phyloP scores from a whole-genome alignment of 2,797 vertebrate genomes.

The Thunnus albacares region DNA sequence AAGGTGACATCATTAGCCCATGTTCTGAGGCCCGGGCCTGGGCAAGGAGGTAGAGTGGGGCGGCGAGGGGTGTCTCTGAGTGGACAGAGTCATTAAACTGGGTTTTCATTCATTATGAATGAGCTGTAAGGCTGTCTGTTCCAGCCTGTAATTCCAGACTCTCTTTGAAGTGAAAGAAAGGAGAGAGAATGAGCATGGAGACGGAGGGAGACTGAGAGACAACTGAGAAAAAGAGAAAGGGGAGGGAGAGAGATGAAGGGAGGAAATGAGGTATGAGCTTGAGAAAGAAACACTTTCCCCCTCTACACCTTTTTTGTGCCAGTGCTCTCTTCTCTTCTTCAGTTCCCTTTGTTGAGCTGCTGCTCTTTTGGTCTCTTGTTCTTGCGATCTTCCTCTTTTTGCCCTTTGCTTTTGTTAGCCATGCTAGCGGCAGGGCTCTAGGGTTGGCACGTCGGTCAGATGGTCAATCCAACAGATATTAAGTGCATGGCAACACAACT shows the following conservation, averaged over 20 bases:
- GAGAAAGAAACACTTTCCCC: constrained; percentile 30
- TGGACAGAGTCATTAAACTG: constrained; percentile 79
- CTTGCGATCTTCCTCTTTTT: constrained; percentile 6
- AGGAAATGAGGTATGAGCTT: constrained; percentile 38
- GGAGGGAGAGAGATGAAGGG: constrained; percentile 28
- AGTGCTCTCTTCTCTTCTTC: background rate
- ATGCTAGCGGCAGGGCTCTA: background rate
- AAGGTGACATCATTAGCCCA: constrained; percentile 82
- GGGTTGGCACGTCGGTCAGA: background rate
- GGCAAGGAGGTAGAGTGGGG: constrained; percentile 25
- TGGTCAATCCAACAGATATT: background rate
- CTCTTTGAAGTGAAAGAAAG: constrained; percentile 74
- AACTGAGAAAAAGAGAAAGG: constrained; percentile 24
- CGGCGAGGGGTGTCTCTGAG: constrained; percentile 34
- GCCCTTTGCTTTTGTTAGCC: constrained; percentile 6
- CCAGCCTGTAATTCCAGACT: constrained; percentile 71
- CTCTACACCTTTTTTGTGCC: constrained; percentile 2
- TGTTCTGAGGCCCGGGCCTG: constrained; percentile 55
- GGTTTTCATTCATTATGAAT: constrained; percentile 84
- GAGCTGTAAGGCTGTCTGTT: constrained; percentile 74
- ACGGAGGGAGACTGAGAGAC: constrained; percentile 46
- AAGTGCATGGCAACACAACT: no score
- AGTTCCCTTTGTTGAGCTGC: constrained; percentile 4
- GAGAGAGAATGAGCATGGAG: constrained; percentile 42
- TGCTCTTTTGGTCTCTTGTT: constrained; percentile 1